These are phyloP conservation scores for Gymnobelideus leadbeateri DNA, from an alignment of 2,113 vertebrate species.

Conservation along the genomic window DNA sequence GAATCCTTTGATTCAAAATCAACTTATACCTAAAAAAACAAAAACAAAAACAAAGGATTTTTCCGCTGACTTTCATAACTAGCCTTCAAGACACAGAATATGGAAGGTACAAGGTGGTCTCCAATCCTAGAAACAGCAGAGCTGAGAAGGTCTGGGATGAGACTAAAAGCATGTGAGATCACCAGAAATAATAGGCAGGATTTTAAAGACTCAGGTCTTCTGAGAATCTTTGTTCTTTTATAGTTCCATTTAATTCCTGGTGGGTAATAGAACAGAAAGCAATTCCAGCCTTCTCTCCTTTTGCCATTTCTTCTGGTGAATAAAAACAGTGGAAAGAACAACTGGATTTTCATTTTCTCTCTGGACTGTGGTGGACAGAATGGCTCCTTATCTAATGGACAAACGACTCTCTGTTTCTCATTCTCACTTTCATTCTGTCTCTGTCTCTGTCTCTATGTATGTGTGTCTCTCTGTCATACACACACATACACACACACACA, in stretches of 20 bases:
- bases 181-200: background rate
- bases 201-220: background rate
- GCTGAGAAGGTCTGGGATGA: background rate
- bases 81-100: too few species aligned
- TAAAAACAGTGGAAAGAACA: background rate
- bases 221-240: too few species aligned
- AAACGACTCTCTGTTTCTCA: background rate
- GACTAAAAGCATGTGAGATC: background rate
- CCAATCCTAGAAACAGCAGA: background rate
- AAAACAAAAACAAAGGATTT: too few species aligned
- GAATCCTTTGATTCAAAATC: too few species aligned
- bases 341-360: background rate
- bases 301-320: background rate
- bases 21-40: too few species aligned
- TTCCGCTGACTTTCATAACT: too few species aligned
- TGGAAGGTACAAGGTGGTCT: too few species aligned
- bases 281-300: background rate
- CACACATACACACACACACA: too few species aligned
- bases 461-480: too few species aligned
- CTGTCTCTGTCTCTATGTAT: too few species aligned
- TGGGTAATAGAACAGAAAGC: background rate
- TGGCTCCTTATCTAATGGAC: background rate
- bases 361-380: too few species aligned
- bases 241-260: background rate
- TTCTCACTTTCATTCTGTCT: background rate